phyloP scores from a whole-genome alignment of 2,888 invertebrate genomes.

The Podotricha telesiphe region DNA sequence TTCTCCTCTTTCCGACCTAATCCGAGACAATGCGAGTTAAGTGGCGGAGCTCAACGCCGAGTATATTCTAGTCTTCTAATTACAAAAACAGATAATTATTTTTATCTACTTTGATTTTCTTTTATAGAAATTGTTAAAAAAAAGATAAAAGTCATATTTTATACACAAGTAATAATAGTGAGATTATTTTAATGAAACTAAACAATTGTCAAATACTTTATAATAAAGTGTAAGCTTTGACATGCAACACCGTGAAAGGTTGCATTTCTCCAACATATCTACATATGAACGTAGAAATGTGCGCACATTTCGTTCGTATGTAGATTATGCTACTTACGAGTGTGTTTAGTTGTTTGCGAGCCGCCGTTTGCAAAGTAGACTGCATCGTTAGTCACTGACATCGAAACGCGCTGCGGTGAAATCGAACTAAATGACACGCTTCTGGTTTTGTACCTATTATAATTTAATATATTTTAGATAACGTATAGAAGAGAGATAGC shows the following conservation, averaged over 20 bases:
- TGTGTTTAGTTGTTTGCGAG: constrained; percentile 39
- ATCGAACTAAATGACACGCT: constrained; percentile 59
- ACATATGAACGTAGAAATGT: constrained; percentile 24
- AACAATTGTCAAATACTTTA: neutral
- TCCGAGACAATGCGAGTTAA: too few relatives aligned
- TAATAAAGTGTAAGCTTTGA: neutral
- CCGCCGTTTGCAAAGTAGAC: constrained; percentile 39
- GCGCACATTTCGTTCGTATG: constrained; percentile 42
- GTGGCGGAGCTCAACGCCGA: too few relatives aligned
- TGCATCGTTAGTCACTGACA: constrained; percentile 66
- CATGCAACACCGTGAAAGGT: constrained; percentile 22
- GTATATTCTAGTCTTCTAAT: too few relatives aligned
- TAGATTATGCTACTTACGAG: constrained; percentile 42
- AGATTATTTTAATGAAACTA: constrained; percentile 1
- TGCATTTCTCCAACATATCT: neutral
- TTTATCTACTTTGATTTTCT: too few relatives aligned
- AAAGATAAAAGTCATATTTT: neutral
- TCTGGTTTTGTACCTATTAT: constrained; percentile 45
- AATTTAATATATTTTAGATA: constrained; percentile 34
- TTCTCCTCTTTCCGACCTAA: too few relatives aligned
- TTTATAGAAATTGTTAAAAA: too few relatives aligned
- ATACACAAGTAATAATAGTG: neutral
- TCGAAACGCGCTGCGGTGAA: constrained; percentile 61
- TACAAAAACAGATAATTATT: too few relatives aligned
- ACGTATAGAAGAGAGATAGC: neutral